Conservation (phyloP, 2,113 vertebrate genomes). For the Anthoscopus minutus region DNA sequence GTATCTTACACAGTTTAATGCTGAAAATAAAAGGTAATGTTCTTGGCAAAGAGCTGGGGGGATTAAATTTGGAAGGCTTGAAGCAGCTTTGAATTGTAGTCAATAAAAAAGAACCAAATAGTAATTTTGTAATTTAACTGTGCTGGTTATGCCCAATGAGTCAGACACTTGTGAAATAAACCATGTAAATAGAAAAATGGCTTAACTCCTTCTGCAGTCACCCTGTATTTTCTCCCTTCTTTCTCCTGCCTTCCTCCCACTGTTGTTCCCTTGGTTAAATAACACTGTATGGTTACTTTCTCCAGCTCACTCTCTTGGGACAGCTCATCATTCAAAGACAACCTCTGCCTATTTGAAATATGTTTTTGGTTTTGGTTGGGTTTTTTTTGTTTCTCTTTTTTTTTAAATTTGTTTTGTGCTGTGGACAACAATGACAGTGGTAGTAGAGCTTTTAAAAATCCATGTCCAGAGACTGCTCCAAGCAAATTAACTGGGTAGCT, state of each 20-base stretch:
- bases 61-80: conserved; percentile 78
- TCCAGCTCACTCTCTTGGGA: not conserved
- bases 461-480: not conserved
- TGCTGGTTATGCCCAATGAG: conserved; percentile 80
- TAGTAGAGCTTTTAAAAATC: not conserved
- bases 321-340: not conserved
- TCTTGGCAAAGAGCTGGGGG: conserved; percentile 75
- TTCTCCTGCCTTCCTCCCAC: not conserved
- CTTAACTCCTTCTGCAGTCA: conserved; percentile 68
- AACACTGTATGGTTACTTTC: not conserved
- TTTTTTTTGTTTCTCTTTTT: not conserved
- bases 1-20: conserved; percentile 84
- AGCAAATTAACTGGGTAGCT: not conserved
- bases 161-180: conserved; percentile 79
- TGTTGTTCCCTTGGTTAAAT: not conserved
- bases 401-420: not conserved
- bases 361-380: not conserved
- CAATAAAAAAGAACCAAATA: conserved; percentile 76
- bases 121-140: conserved; percentile 82
- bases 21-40: conserved; percentile 81
- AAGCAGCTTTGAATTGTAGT: conserved; percentile 80
- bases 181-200: conserved; percentile 78
- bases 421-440: rapidly evolving
- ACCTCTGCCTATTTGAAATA: not conserved
- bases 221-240: not conserved